Evolutionary conservation across 2,113 vertebrate species (phyloP).

Genomic region (Serinus canaria): DNA sequence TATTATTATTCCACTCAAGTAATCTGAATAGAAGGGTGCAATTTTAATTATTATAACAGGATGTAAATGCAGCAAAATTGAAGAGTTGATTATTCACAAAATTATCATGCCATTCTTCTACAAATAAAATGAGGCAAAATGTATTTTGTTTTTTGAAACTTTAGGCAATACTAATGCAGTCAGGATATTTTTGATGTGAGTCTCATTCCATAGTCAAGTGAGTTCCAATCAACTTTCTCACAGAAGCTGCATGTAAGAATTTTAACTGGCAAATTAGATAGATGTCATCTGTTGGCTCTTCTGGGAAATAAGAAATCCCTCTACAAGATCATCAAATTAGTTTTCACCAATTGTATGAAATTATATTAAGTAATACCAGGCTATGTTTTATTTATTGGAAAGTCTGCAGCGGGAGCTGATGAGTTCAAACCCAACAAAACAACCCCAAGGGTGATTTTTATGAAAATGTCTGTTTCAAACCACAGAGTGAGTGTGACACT

Average conservation of each 20-base stretch:
- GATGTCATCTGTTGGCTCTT: slow-evolving; percentile 56
- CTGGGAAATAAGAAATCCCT: slow-evolving; percentile 57
- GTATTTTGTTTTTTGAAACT: slow-evolving; percentile 57
- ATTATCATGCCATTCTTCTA: slow-evolving; percentile 61
- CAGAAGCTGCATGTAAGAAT: slow-evolving; percentile 48
- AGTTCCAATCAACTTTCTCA: slow-evolving; percentile 63
- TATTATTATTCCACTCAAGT: slow-evolving; percentile 58
- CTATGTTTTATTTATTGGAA: slow-evolving; percentile 35
- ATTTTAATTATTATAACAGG: slow-evolving; percentile 68
- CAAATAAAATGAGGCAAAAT: slow-evolving; percentile 63
- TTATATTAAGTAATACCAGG: neutral
- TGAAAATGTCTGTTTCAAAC: neutral
- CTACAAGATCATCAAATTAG: slow-evolving; percentile 48
- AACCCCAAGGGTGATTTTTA: neutral
- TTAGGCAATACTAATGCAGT: slow-evolving; percentile 46
- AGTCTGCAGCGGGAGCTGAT: neutral
- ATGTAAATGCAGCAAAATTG: slow-evolving; percentile 64
- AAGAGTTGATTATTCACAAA: slow-evolving; percentile 70
- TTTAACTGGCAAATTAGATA: slow-evolving; percentile 71
- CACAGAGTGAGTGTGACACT: neutral
- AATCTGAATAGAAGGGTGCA: slow-evolving; percentile 31
- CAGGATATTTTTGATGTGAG: slow-evolving; percentile 67
- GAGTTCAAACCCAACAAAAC: neutral
- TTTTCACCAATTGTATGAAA: slow-evolving; percentile 48
- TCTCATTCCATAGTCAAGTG: slow-evolving; percentile 64